Percentiles rank a stretch among this genome's conserved stretches.
Evolutionary conservation across 2,888 invertebrate species (phyloP).

Genomic region (Chalcis sispes): DNA sequence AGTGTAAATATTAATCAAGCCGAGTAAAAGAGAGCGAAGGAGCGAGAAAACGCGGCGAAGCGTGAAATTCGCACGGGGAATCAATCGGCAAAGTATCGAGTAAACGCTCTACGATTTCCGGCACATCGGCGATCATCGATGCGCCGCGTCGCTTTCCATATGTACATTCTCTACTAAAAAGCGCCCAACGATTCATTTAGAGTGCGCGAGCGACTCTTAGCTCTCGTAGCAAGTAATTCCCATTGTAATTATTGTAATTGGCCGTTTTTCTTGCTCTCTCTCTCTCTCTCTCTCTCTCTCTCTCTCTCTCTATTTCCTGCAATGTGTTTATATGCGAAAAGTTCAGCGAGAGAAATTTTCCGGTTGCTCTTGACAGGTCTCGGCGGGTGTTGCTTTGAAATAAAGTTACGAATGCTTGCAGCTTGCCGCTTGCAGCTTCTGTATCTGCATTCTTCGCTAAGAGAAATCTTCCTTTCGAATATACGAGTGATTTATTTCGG

Average conservation of each 20-base stretch:
- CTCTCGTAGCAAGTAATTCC: conserved; percentile 60
- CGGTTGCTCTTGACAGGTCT: no score
- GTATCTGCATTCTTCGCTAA: no score
- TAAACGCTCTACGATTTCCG: conserved; percentile 32
- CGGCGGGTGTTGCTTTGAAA: no score
- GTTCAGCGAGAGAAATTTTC: no score
- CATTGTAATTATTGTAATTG: conserved; percentile 70
- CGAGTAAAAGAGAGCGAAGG: conserved; percentile 38
- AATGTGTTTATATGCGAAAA: no score
- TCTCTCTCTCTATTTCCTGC: no score
- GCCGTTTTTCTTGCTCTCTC: conserved; percentile 59
- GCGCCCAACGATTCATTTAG: conserved; percentile 11
- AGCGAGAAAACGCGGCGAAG: conserved; percentile 42
- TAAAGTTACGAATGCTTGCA: no score
- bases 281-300: not conserved
- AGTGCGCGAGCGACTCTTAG: conserved; percentile 6
- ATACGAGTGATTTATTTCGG: no score
- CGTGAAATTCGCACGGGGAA: conserved; percentile 30
- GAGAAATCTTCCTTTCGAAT: no score
- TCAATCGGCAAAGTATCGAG: conserved; percentile 45
- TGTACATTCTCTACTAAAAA: conserved; percentile 34
- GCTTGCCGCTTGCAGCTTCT: not conserved
- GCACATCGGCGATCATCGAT: not conserved
- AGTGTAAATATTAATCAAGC: conserved; percentile 57
- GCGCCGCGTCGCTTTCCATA: conserved; percentile 1